Percentiles rank a stretch among this genome's conserved stretches.
Evolutionary conservation across 2,888 invertebrate species (phyloP).

Genomic region (Pyrochroa serraticornis): DNA sequence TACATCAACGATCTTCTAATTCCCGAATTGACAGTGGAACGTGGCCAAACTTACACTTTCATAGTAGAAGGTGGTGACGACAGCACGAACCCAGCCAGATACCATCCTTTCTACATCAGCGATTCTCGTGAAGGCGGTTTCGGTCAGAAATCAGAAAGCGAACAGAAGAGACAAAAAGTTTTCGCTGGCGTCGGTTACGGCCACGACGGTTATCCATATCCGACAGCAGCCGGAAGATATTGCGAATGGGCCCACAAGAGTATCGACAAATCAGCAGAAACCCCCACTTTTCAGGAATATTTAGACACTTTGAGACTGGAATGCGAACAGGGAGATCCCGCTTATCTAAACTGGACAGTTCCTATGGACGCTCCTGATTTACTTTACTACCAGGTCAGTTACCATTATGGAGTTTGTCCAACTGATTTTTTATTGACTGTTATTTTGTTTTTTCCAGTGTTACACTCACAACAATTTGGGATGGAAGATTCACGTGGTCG

Average conservation of each 20-base stretch:
- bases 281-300: constrained; percentile 79
- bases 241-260: constrained; percentile 87
- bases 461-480: constrained; percentile 91
- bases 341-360: constrained; percentile 83
- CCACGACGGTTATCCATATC: constrained; percentile 76
- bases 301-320: constrained; percentile 75
- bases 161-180: constrained; percentile 68
- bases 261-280: constrained; percentile 73
- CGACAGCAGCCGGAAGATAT: constrained; percentile 83
- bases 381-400: constrained; percentile 84
- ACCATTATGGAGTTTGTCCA: neutral
- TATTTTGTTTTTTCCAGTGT: constrained; percentile 69
- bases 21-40: constrained; percentile 86
- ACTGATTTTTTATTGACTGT: neutral
- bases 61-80: constrained; percentile 85
- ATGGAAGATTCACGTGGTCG: constrained; percentile 90
- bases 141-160: constrained; percentile 75
- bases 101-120: constrained; percentile 92
- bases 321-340: constrained; percentile 79
- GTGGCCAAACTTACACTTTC: constrained; percentile 86
- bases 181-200: constrained; percentile 84
- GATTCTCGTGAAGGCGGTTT: constrained; percentile 85
- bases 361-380: constrained; percentile 81
- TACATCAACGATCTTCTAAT: constrained; percentile 90
- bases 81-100: constrained; percentile 78